phyloP scores from a whole-genome alignment of 2,113 vertebrate species.

The Corythornis cristatus region DNA sequence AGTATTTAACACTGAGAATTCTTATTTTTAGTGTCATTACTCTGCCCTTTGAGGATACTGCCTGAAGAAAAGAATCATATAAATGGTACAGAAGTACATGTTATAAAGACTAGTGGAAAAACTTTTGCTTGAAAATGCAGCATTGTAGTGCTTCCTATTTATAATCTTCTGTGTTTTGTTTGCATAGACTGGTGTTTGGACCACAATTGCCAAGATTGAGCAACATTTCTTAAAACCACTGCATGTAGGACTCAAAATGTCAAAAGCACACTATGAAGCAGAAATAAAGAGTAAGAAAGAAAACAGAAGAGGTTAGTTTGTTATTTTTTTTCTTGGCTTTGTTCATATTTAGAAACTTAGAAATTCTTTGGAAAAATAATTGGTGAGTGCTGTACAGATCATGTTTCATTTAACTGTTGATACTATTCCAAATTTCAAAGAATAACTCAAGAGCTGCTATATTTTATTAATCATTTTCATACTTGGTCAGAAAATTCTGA shows the following conservation, averaged over 20 bases:
- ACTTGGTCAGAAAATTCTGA: neutral
- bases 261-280: conserved; percentile 86
- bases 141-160: neutral
- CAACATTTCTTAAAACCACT: conserved; percentile 85
- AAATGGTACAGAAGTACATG: neutral
- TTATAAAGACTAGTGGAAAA: neutral
- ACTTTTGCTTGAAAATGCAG: neutral
- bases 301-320: conserved; percentile 79
- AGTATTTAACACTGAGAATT: neutral
- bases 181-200: conserved; percentile 84
- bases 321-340: neutral
- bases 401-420: neutral
- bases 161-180: neutral
- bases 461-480: neutral
- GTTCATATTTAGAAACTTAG: neutral
- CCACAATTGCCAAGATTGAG: conserved; percentile 80
- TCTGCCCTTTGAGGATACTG: neutral
- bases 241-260: conserved; percentile 87
- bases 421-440: neutral
- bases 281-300: conserved; percentile 86
- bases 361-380: neutral
- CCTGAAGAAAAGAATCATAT: neutral
- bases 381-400: neutral
- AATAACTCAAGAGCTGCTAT: neutral
- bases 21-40: neutral